Evolutionary conservation across 2,113 vertebrate genomes (phyloP).

Genomic region (Atractosteus spatula): DNA sequence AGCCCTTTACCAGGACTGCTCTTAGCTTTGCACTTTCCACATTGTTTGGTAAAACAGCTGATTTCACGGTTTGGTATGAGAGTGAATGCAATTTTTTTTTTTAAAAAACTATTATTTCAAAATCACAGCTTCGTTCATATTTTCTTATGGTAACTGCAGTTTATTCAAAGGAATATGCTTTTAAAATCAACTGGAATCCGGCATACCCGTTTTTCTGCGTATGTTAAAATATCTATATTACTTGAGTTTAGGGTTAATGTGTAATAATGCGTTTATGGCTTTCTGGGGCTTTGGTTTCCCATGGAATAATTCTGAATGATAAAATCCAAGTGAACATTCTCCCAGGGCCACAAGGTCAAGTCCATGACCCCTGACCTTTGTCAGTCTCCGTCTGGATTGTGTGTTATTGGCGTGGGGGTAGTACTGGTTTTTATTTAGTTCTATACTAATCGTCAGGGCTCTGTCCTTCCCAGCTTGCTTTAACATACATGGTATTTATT

Average conservation of each 20-base stretch:
- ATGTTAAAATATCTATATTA: constrained; percentile 3
- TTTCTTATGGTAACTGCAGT: too few species aligned
- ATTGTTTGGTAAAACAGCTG: too few species aligned
- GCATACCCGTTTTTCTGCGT: neutral
- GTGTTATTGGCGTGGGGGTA: constrained; percentile 38
- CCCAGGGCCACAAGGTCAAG: constrained; percentile 69
- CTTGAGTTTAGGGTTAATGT: constrained; percentile 55
- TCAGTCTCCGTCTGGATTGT: constrained; percentile 57
- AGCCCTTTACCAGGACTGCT: too few species aligned
- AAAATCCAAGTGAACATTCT: constrained; percentile 60
- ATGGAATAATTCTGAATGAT: constrained; percentile 67
- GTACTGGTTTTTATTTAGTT: constrained; percentile 35
- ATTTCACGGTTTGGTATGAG: too few species aligned
- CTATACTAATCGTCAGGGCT: constrained; percentile 44
- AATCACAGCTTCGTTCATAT: too few species aligned
- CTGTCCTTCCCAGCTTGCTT: constrained; percentile 56
- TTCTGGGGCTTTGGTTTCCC: constrained; percentile 46
- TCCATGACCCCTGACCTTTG: constrained; percentile 66
- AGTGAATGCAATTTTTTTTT: too few species aligned
- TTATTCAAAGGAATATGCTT: too few species aligned
- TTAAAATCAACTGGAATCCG: too few species aligned
- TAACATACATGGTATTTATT: constrained; percentile 67
- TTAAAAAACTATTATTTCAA: too few species aligned
- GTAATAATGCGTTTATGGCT: constrained; percentile 44
- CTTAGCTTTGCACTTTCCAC: too few species aligned